Conservation (phyloP, 2,113 vertebrate genomes). For the Crotophaga sulcirostris region DNA sequence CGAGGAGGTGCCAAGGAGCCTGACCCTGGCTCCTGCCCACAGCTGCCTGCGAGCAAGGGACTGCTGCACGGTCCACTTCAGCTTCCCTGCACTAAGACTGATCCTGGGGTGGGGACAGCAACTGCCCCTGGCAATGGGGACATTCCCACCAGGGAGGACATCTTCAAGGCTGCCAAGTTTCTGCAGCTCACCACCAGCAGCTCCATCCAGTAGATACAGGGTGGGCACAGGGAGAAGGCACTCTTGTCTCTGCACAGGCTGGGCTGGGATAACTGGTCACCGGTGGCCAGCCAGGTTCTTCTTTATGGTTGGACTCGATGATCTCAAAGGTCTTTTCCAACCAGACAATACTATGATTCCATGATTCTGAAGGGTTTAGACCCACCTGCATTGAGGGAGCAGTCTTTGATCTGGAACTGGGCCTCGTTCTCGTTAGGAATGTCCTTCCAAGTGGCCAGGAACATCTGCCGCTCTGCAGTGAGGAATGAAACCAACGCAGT, state of each 20-base stretch:
- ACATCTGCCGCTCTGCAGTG: conserved; percentile 90
- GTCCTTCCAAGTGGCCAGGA: conserved; percentile 98
- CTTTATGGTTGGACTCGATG: too few relatives aligned
- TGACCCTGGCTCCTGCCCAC: background rate
- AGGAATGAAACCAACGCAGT: background rate
- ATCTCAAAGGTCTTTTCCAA: too few relatives aligned
- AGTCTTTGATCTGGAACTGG: conserved; percentile 97
- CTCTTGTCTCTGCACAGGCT: fast-evolving
- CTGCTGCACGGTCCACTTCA: background rate
- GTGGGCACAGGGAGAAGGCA: background rate
- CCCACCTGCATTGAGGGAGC: conserved; percentile 89
- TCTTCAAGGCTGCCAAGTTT: background rate
- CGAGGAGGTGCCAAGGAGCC: background rate
- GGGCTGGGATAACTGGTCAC: background rate
- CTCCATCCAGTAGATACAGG: background rate
- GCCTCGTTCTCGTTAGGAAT: conserved; percentile 95
- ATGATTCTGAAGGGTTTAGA: background rate
- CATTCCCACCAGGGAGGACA: fast-evolving
- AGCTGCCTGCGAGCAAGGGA: background rate
- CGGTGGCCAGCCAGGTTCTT: background rate
- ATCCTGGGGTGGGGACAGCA: background rate
- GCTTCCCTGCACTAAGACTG: background rate
- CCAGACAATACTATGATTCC: too few relatives aligned
- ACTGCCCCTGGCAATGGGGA: background rate
- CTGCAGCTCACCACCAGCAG: background rate